Evolutionary conservation across 1,140 invertebrate genomes (phyloP).

Genomic region (Calosoma granatense): DNA sequence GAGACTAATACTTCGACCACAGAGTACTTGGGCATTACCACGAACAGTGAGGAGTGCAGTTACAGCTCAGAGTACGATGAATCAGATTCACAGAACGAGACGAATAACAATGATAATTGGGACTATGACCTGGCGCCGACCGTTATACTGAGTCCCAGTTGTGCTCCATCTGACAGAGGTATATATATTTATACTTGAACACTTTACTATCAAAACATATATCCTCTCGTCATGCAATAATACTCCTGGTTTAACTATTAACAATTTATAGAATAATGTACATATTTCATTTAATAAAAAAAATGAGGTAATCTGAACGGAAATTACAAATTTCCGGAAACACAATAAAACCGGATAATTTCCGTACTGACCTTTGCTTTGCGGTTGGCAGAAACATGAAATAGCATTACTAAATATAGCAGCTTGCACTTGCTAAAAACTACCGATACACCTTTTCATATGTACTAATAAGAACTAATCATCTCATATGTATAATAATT

Average conservation of each 20-base stretch:
- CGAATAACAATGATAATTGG: constrained; percentile 47
- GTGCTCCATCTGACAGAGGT: constrained; percentile 64
- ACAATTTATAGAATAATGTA: no score
- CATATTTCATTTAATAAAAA: no score
- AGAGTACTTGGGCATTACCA: constrained; percentile 75
- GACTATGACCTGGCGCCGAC: constrained; percentile 67
- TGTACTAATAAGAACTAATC: no score
- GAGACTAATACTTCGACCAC: constrained; percentile 57
- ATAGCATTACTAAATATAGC: no score
- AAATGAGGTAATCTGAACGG: no score
- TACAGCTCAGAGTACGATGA: constrained; percentile 65
- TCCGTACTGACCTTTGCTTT: no score
- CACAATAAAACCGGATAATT: no score
- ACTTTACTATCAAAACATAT: constrained; percentile 5
- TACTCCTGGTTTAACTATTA: background rate
- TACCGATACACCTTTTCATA: no score
- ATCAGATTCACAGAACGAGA: constrained; percentile 40
- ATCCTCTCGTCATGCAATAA: background rate
- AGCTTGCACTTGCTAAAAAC: no score
- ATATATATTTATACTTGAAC: constrained; percentile 24
- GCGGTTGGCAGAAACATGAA: no score
- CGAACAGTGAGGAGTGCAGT: constrained; percentile 76
- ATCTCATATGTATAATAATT: no score
- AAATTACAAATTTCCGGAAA: no score
- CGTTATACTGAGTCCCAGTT: constrained; percentile 57